These are phyloP conservation scores for Eubucco bourcierii DNA, from an alignment of 2,113 vertebrate genomes.

Conservation along the genomic window DNA sequence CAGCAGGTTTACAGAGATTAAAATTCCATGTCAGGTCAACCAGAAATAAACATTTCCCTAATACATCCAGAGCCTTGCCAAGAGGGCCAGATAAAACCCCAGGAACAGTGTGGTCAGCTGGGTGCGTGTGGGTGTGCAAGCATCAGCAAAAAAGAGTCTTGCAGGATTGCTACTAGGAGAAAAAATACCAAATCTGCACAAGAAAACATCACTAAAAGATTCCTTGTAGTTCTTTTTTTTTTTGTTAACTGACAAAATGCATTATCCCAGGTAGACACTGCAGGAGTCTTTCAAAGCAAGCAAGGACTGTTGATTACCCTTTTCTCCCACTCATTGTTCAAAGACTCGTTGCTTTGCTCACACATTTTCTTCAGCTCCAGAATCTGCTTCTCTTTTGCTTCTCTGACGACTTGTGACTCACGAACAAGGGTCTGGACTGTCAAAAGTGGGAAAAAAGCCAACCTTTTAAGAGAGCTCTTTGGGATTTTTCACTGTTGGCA, in stretches of 20 bases:
- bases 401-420: constrained; percentile 88
- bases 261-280: neutral
- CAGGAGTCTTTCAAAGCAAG: neutral
- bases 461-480: neutral
- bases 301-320: constrained; percentile 76
- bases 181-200: neutral
- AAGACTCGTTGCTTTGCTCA: constrained; percentile 84
- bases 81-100: neutral
- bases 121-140: neutral
- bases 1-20: constrained; percentile 48
- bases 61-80: neutral
- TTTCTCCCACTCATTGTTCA: constrained; percentile 94
- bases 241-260: neutral
- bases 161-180: neutral
- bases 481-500: neutral
- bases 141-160: neutral
- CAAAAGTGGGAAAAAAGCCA: constrained; percentile 49
- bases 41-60: constrained; percentile 32
- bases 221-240: neutral
- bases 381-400: constrained; percentile 94
- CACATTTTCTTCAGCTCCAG: constrained; percentile 90
- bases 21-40: constrained; percentile 51
- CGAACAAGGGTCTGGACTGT: constrained; percentile 91
- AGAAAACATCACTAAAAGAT: neutral
- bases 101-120: neutral